Conservation (phyloP, 2,888 invertebrate species). For the Thereva unica region DNA sequence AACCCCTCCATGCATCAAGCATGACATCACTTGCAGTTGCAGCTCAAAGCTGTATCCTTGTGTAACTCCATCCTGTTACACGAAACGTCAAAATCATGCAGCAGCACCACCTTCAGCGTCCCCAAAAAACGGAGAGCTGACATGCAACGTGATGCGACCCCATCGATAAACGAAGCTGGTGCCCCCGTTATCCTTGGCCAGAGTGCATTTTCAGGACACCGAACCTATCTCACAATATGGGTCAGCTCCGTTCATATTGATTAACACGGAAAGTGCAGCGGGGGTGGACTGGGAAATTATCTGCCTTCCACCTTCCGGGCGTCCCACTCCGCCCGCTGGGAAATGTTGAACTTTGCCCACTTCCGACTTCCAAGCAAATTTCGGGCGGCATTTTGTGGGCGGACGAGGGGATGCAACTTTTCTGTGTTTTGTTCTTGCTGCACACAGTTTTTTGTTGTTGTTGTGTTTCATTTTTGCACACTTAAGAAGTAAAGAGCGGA, state of each 20-base stretch:
- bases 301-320: not conserved
- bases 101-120: slow-evolving; percentile 8
- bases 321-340: not conserved
- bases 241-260: slow-evolving; percentile 27
- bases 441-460: no score
- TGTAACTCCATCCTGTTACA: no score
- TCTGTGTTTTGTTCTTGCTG: no score
- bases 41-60: no score
- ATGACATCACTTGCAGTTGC: no score
- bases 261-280: slow-evolving; percentile 17
- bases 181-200: slow-evolving; percentile 5
- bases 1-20: no score
- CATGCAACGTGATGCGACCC: slow-evolving; percentile 5
- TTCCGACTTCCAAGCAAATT: slow-evolving; percentile 4
- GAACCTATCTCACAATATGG: slow-evolving; percentile 31
- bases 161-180: not conserved
- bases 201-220: slow-evolving; percentile 25
- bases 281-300: not conserved
- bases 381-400: not conserved
- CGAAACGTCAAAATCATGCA: no score
- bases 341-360: slow-evolving; percentile 9
- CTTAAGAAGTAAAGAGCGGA: not conserved
- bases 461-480: no score
- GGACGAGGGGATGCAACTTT: no score
- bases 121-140: not conserved